Percentiles rank a stretch among this genome's conserved stretches.
Conservation (phyloP, 2,797 vertebrate species). For the Peromyscus melanophrys region DNA sequence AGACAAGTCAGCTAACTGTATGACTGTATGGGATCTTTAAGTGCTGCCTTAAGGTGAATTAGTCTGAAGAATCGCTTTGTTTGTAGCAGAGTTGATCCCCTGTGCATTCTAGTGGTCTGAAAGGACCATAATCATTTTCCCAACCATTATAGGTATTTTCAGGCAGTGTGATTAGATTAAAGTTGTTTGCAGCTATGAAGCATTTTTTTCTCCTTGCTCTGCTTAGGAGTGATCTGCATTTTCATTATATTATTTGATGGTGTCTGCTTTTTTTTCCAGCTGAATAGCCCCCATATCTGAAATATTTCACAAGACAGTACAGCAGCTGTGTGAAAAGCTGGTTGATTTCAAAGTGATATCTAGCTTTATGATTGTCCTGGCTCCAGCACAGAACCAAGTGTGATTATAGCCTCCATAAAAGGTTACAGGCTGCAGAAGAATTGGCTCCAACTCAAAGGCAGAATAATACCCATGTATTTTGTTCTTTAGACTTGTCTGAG, state of each 20-base stretch:
- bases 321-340: constrained; percentile 73
- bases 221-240: constrained; percentile 49
- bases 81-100: not conserved
- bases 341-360: constrained; percentile 73
- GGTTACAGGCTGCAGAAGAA: constrained; percentile 52
- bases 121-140: constrained; percentile 31
- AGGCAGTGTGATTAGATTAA: constrained; percentile 24
- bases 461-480: constrained; percentile 2
- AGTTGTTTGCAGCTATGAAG: constrained; percentile 68
- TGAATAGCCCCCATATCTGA: constrained; percentile 51
- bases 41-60: not conserved
- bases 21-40: not conserved
- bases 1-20: not conserved
- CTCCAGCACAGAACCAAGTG: constrained; percentile 62
- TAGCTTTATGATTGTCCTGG: constrained; percentile 45
- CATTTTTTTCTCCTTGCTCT: constrained; percentile 56
- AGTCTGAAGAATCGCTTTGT: constrained; percentile 18
- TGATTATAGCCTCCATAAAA: constrained; percentile 74
- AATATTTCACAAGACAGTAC: constrained; percentile 37
- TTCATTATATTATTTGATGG: constrained; percentile 38
- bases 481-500: constrained; percentile 41
- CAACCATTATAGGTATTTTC: constrained; percentile 43
- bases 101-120: constrained; percentile 31
- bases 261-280: constrained; percentile 7
- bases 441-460: constrained; percentile 49